These are phyloP conservation scores for Caenorhabditis latens DNA, from an alignment of 1,140 invertebrate species.

Conservation along the genomic window DNA sequence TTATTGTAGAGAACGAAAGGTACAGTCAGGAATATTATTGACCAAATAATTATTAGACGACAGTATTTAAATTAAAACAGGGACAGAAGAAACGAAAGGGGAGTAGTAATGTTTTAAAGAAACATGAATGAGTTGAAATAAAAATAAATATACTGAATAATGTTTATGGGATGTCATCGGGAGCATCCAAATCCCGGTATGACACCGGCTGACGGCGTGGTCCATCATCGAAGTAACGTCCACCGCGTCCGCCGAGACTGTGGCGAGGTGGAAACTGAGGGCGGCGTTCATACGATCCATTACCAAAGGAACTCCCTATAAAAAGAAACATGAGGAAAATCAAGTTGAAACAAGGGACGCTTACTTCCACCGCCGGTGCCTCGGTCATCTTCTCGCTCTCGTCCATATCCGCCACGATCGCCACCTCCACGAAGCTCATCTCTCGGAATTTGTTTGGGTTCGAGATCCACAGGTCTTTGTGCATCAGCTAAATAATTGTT, in stretches of 20 bases:
- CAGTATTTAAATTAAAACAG: background rate
- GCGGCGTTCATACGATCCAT: slow-evolving; percentile 19
- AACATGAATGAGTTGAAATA: background rate
- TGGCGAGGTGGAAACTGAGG: slow-evolving; percentile 43
- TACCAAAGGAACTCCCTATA: background rate
- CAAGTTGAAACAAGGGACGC: background rate
- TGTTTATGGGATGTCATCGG: slow-evolving; percentile 80
- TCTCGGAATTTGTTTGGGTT: slow-evolving; percentile 78
- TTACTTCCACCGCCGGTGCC: slow-evolving; percentile 47
- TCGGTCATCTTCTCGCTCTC: slow-evolving; percentile 9
- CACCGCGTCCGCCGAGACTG: slow-evolving; percentile 59
- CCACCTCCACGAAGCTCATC: slow-evolving; percentile 31
- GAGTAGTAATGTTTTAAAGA: background rate
- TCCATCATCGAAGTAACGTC: slow-evolving; percentile 77
- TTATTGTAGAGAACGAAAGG: background rate
- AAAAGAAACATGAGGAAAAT: background rate
- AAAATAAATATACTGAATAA: background rate
- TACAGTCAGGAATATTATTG: background rate
- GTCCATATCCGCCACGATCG: slow-evolving; percentile 31
- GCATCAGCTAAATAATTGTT: slow-evolving; percentile 97
- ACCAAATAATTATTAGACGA: background rate
- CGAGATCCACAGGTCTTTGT: slow-evolving; percentile 91
- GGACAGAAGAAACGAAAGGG: background rate
- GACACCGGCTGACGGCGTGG: slow-evolving; percentile 83
- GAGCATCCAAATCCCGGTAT: slow-evolving; percentile 88